phyloP scores from a whole-genome alignment of 2,797 vertebrate species.

The Pseudomugil gertrudae region DNA sequence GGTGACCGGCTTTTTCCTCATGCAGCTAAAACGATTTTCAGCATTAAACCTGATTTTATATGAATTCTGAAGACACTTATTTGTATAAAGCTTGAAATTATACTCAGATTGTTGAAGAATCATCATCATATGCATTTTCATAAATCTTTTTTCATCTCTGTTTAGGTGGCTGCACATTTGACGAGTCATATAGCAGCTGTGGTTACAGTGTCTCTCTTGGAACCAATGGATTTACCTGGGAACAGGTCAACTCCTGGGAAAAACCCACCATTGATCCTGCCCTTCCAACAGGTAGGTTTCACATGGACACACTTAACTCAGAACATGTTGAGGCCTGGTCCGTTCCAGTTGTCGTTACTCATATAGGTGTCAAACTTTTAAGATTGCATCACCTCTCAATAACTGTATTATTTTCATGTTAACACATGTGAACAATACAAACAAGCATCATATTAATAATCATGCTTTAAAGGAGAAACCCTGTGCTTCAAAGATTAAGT shows the following conservation, averaged over 20 bases:
- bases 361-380: neutral
- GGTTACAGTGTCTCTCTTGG: constrained; percentile 94
- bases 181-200: constrained; percentile 94
- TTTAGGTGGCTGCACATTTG: constrained; percentile 92
- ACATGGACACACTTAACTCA: neutral
- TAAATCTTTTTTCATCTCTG: constrained; percentile 23
- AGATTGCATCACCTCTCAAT: neutral
- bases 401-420: neutral
- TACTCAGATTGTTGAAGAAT: too few species aligned
- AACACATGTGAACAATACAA: neutral
- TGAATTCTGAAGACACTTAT: too few species aligned
- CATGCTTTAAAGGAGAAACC: neutral
- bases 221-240: constrained; percentile 97
- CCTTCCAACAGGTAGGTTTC: constrained; percentile 88
- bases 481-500: too few species aligned
- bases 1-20: too few species aligned
- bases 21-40: too few species aligned
- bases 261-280: constrained; percentile 91
- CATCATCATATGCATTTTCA: neutral
- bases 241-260: constrained; percentile 98
- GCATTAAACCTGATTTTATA: too few species aligned
- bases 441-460: neutral
- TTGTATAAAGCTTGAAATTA: too few species aligned
- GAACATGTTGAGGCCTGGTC: neutral
- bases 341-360: neutral